phyloP scores from a whole-genome alignment of 1,140 invertebrate species.

The Acromyrmex echinatior region DNA sequence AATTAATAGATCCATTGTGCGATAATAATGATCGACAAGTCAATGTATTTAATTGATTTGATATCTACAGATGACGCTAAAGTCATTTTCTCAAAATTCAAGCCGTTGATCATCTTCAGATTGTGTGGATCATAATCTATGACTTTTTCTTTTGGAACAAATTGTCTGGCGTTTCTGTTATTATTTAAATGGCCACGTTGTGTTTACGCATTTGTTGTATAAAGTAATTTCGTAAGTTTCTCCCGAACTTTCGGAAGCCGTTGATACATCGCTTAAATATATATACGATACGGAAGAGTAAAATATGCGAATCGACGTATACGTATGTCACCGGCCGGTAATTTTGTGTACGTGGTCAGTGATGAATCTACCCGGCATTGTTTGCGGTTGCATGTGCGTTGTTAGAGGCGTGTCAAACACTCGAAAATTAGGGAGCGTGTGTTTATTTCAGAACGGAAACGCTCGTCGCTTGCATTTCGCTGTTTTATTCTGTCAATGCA shows the following conservation, averaged over 20 bases:
- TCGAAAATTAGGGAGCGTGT: background rate
- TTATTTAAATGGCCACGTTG: slow-evolving; percentile 70
- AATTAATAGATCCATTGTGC: too few relatives aligned
- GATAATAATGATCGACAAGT: too few relatives aligned
- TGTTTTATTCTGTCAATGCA: background rate
- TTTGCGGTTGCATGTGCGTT: slow-evolving; percentile 1
- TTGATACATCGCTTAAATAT: background rate
- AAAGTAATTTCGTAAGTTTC: slow-evolving; percentile 66
- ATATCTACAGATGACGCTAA: background rate
- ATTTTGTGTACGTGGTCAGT: slow-evolving; percentile 76
- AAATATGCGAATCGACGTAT: slow-evolving; percentile 55
- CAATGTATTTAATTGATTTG: too few relatives aligned
- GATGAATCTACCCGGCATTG: background rate
- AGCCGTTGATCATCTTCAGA: background rate
- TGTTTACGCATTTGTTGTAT: slow-evolving; percentile 67
- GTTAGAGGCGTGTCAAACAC: background rate
- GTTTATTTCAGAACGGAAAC: background rate
- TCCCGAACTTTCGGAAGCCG: background rate
- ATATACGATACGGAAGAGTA: slow-evolving; percentile 33
- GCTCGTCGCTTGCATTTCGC: background rate
- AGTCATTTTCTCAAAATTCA: background rate
- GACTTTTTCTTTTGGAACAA: slow-evolving; percentile 59
- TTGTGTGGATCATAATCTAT: slow-evolving; percentile 24
- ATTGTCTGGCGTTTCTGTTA: slow-evolving; percentile 57
- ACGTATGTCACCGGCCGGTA: slow-evolving; percentile 74